Evolutionary conservation across 1,140 invertebrate genomes (phyloP).

Genomic region (Aphelenchoides avenae): DNA sequence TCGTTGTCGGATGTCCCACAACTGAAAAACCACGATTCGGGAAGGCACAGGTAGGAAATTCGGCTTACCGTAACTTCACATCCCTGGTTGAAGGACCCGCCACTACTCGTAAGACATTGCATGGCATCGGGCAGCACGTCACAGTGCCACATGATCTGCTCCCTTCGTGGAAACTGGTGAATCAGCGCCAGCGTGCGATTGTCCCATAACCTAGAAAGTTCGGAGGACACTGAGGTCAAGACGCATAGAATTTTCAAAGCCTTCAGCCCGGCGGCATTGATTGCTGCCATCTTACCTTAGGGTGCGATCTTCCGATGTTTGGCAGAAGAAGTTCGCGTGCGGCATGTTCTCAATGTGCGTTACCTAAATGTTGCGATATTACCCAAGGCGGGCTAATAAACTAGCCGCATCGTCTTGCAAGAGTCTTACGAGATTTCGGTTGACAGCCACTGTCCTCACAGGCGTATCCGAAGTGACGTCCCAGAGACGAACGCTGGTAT

Average conservation of each 20-base stretch:
- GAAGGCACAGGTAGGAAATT: slow-evolving; percentile 8
- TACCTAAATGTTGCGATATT: not conserved
- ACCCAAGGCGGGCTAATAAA: slow-evolving; percentile 1
- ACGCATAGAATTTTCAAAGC: no score
- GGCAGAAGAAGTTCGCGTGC: slow-evolving; percentile 24
- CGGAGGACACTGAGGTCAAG: no score
- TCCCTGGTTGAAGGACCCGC: slow-evolving; percentile 25
- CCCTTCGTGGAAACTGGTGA: slow-evolving; percentile 20
- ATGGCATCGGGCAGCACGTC: slow-evolving; percentile 8
- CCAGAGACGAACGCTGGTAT: slow-evolving; percentile 24
- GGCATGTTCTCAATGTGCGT: slow-evolving; percentile 33
- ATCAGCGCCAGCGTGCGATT: slow-evolving; percentile 29
- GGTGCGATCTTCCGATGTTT: slow-evolving; percentile 40
- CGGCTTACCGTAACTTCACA: slow-evolving; percentile 32
- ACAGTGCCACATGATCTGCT: slow-evolving; percentile 31
- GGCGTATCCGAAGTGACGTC: slow-evolving; percentile 12
- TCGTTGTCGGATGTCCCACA: slow-evolving; percentile 37
- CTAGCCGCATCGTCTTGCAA: not conserved
- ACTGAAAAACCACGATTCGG: slow-evolving; percentile 17
- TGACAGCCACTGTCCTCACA: slow-evolving; percentile 13
- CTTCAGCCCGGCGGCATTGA: no score
- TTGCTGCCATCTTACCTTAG: slow-evolving; percentile 10
- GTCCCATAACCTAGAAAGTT: slow-evolving; percentile 36
- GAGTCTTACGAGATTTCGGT: slow-evolving; percentile 16
- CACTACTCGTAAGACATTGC: slow-evolving; percentile 34